Percentiles rank a stretch among this genome's conserved stretches.
Evolutionary conservation across 2,113 vertebrate genomes (phyloP).

Genomic region (Diadophis punctatus): DNA sequence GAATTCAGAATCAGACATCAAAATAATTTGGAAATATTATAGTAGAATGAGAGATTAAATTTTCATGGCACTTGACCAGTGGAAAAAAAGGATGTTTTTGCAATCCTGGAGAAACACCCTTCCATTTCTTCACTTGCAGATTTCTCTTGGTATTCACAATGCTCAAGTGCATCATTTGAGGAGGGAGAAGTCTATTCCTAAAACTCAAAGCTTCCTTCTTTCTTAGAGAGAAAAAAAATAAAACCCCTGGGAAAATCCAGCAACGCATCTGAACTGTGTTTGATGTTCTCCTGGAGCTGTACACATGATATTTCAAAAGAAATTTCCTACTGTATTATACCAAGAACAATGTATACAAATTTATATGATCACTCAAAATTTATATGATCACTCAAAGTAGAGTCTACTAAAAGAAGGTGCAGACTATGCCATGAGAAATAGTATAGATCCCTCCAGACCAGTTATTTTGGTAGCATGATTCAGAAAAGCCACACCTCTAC

Average conservation of each 20-base stretch:
- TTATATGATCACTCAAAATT: neutral
- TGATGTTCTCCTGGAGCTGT: slow-evolving; percentile 15
- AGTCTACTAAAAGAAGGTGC: neutral
- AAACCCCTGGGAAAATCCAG: neutral
- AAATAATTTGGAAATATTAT: neutral
- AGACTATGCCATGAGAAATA: neutral
- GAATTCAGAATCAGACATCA: neutral
- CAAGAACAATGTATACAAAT: neutral
- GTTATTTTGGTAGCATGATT: neutral
- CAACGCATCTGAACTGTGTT: neutral
- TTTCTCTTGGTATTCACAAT: neutral
- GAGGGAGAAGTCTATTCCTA: neutral
- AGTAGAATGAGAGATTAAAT: neutral
- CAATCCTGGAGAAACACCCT: neutral
- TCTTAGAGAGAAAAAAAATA: neutral
- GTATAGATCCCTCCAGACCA: neutral
- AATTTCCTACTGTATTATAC: neutral
- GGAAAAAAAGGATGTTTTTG: neutral
- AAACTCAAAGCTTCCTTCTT: neutral
- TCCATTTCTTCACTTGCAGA: neutral
- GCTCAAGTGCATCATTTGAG: neutral
- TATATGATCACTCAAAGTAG: neutral
- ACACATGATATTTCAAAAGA: neutral
- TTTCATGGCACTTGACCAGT: neutral
- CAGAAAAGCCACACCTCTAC: neutral